Percentiles rank a stretch among this genome's conserved stretches.
phyloP scores from a whole-genome alignment of 2,113 vertebrate genomes.

The Todiramphus saurophagus region DNA sequence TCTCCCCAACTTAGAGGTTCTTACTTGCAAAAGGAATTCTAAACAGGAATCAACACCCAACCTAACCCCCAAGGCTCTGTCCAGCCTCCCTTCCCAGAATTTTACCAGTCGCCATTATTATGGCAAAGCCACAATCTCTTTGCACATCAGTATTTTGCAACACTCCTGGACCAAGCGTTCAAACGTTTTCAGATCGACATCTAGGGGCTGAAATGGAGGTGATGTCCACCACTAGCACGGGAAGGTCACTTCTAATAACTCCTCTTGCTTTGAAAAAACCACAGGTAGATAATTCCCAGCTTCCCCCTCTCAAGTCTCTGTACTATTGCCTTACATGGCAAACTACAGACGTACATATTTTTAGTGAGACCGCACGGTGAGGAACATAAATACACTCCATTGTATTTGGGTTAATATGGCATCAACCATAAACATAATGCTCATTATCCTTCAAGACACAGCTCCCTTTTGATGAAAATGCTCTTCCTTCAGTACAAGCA shows the following conservation, averaged over 20 bases:
- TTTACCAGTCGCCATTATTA: neutral
- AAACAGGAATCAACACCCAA: neutral
- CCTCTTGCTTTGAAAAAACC: neutral
- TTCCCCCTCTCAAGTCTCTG: neutral
- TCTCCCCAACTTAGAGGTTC: fast-evolving
- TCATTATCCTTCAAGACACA: neutral
- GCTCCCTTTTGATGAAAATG: neutral
- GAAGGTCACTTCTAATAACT: neutral
- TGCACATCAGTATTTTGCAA: neutral
- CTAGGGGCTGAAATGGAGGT: fast-evolving
- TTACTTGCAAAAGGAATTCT: neutral
- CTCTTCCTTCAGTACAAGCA: neutral
- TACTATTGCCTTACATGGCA: neutral
- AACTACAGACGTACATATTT: neutral
- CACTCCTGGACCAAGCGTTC: neutral
- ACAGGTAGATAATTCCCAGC: neutral
- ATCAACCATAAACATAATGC: neutral
- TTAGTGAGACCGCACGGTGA: neutral
- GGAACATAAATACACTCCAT: neutral
- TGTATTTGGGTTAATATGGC: neutral
- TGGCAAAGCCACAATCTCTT: neutral
- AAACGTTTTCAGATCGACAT: neutral
- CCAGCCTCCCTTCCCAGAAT: neutral
- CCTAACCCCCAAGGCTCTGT: neutral
- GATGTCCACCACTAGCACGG: neutral